Conservation (phyloP, 92 coral and sea anemone genomes). For the Pocillopora meandrina region DNA sequence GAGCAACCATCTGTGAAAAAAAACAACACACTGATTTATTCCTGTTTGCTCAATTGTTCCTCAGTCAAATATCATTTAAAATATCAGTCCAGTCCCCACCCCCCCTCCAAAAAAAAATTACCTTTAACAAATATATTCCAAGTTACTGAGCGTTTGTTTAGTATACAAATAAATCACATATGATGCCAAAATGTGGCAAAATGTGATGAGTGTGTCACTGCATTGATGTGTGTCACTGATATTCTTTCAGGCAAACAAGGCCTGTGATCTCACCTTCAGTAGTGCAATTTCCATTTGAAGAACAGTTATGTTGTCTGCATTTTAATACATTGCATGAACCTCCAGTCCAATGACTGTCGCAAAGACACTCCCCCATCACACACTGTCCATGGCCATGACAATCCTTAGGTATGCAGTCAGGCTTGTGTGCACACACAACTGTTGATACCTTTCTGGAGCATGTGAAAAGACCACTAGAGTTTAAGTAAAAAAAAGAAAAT, state of each 20-base stretch:
- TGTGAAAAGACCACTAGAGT: slow-evolving; percentile 67
- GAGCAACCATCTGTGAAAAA: slow-evolving; percentile 64
- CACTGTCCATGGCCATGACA: slow-evolving; percentile 90
- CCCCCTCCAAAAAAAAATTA: too few species aligned
- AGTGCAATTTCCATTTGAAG: slow-evolving; percentile 72
- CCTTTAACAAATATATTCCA: too few species aligned
- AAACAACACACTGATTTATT: not conserved
- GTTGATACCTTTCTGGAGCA: slow-evolving; percentile 92
- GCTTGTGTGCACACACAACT: slow-evolving; percentile 89
- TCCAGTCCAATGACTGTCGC: slow-evolving; percentile 83
- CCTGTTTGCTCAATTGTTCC: not conserved
- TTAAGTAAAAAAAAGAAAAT: not conserved
- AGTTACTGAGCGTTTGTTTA: too few species aligned
- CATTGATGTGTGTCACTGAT: too few species aligned
- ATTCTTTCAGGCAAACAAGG: too few species aligned
- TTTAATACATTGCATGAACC: slow-evolving; percentile 64
- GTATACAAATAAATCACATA: too few species aligned
- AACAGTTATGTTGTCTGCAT: slow-evolving; percentile 65
- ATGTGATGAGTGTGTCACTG: too few species aligned
- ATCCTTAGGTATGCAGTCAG: slow-evolving; percentile 77
- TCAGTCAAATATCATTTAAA: not conserved
- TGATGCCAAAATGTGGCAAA: too few species aligned
- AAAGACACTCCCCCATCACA: slow-evolving; percentile 78
- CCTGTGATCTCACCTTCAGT: slow-evolving; percentile 60
- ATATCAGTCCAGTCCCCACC: too few species aligned